Evolutionary conservation across 2,888 invertebrate species (phyloP).

Genomic region (Agrotis clavis): DNA sequence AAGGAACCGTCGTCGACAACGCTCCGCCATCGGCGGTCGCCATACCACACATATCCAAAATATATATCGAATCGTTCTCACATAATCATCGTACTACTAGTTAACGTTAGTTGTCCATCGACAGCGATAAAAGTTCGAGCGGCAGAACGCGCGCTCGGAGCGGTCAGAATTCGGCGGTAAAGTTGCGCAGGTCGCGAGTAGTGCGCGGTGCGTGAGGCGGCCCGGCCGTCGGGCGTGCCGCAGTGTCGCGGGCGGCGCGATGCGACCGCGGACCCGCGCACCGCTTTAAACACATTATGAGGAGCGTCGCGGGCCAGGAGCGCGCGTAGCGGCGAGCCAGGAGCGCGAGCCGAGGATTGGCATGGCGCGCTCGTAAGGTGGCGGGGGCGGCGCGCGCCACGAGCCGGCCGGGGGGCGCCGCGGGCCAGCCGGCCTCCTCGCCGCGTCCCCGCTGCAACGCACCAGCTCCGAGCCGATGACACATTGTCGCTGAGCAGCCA

Average conservation of each 20-base stretch:
- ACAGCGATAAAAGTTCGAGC: conserved; percentile 55
- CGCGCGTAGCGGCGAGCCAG: conserved; percentile 66
- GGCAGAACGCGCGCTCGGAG: conserved; percentile 63
- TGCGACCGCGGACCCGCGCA: conserved; percentile 71
- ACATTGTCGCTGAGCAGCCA: conserved; percentile 93
- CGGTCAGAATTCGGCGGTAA: conserved; percentile 66
- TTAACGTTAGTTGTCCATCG: conserved; percentile 61
- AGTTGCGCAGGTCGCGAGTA: conserved; percentile 69
- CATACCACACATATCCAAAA: conserved; percentile 74
- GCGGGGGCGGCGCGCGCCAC: conserved; percentile 70
- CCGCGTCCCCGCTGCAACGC: conserved; percentile 81
- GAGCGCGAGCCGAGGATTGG: conserved; percentile 68
- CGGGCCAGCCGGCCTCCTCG: conserved; percentile 84
- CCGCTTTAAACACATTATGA: conserved; percentile 70
- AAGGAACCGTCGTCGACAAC: conserved; percentile 73
- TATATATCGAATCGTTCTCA: conserved; percentile 70
- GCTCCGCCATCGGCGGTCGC: conserved; percentile 63
- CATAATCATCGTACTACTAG: conserved; percentile 66
- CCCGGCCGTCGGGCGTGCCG: conserved; percentile 73
- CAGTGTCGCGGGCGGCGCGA: conserved; percentile 73
- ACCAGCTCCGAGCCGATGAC: conserved; percentile 87
- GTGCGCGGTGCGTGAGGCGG: conserved; percentile 74
- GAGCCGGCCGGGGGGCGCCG: conserved; percentile 87
- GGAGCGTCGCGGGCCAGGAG: conserved; percentile 53
- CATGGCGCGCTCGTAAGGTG: conserved; percentile 74